phyloP scores from a whole-genome alignment of 1,140 invertebrate genomes.

The Spodoptera litura region DNA sequence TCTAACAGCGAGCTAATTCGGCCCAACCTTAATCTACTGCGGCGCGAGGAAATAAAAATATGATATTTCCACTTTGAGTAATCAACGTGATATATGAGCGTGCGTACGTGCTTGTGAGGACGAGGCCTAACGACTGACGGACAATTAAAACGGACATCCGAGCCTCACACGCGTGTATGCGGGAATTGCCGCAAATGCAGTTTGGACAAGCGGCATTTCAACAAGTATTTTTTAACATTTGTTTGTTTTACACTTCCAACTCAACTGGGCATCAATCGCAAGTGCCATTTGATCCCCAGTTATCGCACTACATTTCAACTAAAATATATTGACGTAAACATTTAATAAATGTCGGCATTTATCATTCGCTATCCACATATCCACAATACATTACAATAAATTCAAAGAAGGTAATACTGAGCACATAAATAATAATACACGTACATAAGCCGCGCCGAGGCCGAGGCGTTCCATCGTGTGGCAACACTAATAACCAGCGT shows the following conservation, averaged over 20 bases:
- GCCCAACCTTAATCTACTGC: slow-evolving; percentile 47
- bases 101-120: slow-evolving; percentile 59
- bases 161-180: not conserved
- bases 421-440: slow-evolving; percentile 49
- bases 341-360: slow-evolving; percentile 32
- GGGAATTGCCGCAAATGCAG: slow-evolving; percentile 36
- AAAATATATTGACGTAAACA: not conserved
- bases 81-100: slow-evolving; percentile 66
- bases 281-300: not conserved
- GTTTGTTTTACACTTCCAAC: slow-evolving; percentile 9
- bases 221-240: slow-evolving; percentile 9
- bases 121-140: slow-evolving; percentile 59
- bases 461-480: slow-evolving; percentile 49
- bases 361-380: slow-evolving; percentile 24
- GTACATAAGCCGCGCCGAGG: slow-evolving; percentile 27
- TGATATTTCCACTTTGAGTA: slow-evolving; percentile 69
- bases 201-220: slow-evolving; percentile 34
- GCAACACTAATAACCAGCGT: slow-evolving; percentile 66
- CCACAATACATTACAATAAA: slow-evolving; percentile 39
- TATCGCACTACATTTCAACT: not conserved
- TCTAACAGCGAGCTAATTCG: slow-evolving; percentile 39
- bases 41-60: slow-evolving; percentile 58
- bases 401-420: slow-evolving; percentile 40
- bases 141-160: slow-evolving; percentile 66
- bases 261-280: not conserved